These are phyloP conservation scores for Porphyrio hochstetteri DNA, from an alignment of 2,113 vertebrate genomes.

Conservation along the genomic window DNA sequence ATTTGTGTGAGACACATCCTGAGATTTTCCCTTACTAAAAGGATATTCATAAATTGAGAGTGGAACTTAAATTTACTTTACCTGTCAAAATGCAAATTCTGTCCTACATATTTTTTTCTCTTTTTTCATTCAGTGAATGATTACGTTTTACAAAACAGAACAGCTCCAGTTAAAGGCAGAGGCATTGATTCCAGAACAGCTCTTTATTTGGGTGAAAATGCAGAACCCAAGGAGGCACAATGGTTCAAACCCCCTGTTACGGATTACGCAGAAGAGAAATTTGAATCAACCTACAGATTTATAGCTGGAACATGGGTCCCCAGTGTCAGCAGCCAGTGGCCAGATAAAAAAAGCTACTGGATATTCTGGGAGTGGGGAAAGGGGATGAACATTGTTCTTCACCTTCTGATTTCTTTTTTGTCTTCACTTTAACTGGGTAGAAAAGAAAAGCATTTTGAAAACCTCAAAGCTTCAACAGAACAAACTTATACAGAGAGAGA, in stretches of 20 bases:
- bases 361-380: slow-evolving; percentile 1
- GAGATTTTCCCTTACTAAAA: not conserved
- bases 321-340: not conserved
- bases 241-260: not conserved
- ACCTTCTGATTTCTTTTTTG: not conserved
- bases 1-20: not conserved
- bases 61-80: not conserved
- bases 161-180: not conserved
- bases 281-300: not conserved
- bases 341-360: not conserved
- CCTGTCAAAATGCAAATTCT: not conserved
- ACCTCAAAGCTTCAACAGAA: not conserved
- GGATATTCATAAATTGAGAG: not conserved
- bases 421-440: not conserved
- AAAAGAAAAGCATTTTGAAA: not conserved
- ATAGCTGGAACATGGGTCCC: not conserved
- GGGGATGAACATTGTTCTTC: not conserved
- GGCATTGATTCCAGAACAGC: not conserved
- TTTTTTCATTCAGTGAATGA: not conserved
- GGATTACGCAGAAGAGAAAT: not conserved
- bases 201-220: not conserved
- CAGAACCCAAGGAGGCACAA: not conserved
- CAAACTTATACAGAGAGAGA: not conserved
- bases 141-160: not conserved
- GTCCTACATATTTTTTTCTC: not conserved